Evolutionary conservation across 2,113 vertebrate genomes (phyloP).

Genomic region (Litocranius walleri): DNA sequence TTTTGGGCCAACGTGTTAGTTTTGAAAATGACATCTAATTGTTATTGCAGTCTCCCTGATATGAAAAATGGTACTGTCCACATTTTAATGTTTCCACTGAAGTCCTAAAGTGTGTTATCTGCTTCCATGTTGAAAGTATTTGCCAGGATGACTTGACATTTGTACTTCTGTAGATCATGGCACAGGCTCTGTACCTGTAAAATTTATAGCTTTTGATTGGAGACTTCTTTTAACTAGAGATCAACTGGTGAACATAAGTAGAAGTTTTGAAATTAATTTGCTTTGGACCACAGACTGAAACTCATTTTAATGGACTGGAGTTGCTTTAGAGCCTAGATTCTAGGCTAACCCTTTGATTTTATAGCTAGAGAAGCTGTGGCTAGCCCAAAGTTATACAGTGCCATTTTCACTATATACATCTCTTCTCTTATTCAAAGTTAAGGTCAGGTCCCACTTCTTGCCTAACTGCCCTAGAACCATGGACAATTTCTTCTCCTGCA

Average conservation of each 20-base stretch:
- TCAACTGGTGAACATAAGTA: background rate
- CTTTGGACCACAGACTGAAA: background rate
- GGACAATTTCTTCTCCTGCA: background rate
- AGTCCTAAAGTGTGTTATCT: background rate
- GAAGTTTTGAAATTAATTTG: slow-evolving; percentile 17
- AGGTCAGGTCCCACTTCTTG: background rate
- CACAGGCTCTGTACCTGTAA: background rate
- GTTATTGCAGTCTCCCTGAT: background rate
- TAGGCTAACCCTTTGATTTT: background rate
- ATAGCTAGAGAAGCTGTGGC: background rate
- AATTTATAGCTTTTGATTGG: slow-evolving; percentile 5
- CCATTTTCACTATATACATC: background rate
- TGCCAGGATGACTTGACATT: background rate
- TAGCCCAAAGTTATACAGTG: background rate
- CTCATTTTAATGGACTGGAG: background rate
- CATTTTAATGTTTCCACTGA: background rate
- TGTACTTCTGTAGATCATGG: background rate
- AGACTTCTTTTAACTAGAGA: background rate
- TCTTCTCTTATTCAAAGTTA: background rate
- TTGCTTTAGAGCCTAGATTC: background rate
- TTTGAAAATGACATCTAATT: slow-evolving; percentile 46
- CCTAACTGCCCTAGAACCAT: background rate
- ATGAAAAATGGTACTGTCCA: slow-evolving; percentile 2
- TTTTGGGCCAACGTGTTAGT: background rate
- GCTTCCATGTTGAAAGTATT: slow-evolving; percentile 7